Percentiles rank a stretch among this genome's conserved stretches.
Evolutionary conservation across 2,797 vertebrate species (phyloP).

Genomic region (Silurus lanzhouensis): DNA sequence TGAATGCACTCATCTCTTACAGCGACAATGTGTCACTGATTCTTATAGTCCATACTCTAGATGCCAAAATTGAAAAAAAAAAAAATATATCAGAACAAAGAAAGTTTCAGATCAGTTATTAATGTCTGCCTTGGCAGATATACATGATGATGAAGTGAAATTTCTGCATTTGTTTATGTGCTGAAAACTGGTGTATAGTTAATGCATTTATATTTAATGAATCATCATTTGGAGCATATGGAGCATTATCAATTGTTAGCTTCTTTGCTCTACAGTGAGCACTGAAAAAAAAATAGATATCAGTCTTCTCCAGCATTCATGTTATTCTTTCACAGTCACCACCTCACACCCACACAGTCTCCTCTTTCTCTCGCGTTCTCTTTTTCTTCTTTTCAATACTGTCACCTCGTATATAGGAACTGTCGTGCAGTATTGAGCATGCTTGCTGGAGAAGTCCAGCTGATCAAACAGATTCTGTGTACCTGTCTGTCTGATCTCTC

Average conservation of each 20-base stretch:
- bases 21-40: conserved; percentile 44
- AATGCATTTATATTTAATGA: not conserved
- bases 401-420: conserved; percentile 69
- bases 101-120: not conserved
- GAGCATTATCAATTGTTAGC: not conserved
- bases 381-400: conserved; percentile 40
- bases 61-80: not conserved
- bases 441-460: conserved; percentile 82
- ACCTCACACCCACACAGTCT: conserved; percentile 29
- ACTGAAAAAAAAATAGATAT: not conserved
- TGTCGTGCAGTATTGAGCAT: conserved; percentile 73
- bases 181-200: not conserved
- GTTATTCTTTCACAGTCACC: conserved; percentile 39
- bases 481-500: conserved; percentile 75
- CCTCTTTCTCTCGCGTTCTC: conserved; percentile 11
- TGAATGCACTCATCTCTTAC: conserved; percentile 48
- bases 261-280: not conserved
- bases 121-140: not conserved
- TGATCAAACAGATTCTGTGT: conserved; percentile 91
- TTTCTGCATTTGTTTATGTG: not conserved
- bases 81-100: not conserved
- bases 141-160: not conserved
- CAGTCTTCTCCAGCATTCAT: conserved; percentile 26
- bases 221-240: not conserved
- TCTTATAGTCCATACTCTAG: conserved; percentile 17